Base-by-base conservation (phyloP, 2,888 invertebrate genomes). In the Hybos culiciformis region DNA sequence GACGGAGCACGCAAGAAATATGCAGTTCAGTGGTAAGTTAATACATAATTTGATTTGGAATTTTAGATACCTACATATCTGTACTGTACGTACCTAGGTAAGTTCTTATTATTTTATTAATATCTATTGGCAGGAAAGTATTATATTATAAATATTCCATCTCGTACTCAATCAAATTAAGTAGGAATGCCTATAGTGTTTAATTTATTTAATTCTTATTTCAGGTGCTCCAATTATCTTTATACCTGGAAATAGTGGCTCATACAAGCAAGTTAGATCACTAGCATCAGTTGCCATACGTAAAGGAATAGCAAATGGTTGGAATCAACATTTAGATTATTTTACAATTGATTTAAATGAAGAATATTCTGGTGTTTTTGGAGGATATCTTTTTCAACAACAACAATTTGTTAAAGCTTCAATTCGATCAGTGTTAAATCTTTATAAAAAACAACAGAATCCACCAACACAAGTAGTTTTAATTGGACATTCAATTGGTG, bases 401-500 rank as follows among this genome's bases (percentile, higher is more conserved):
- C 78, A 83, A 37, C 63, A 73, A 20, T 90, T 79, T 69, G 76
- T 82, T 23, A 73, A 77, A 37, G 66, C 72, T 37, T 80, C 82
- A 48, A 74, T 94, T 42, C 63, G 74, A 41, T 74, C 74, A 52
- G 82, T 94, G 55, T 67, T 90, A 44, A 71, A 74, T 41, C 66
- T 94, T 34, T 96, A 96, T 50, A 64, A 64, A 46, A 54, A 63
- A 51, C 54, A 68, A 46, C 67, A 69, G 11, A 61, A 66, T 42
- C 53, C 52, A 52, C 80, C 74, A 2, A 66, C 62, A 21, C 71
- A 74, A 37, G 77, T 97, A 14, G 73, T 93, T 37, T 61, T 97
- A 2, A 79, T 96, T 59, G 96, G 93, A 6, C 96, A 97, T 71
- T 97, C 96, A 8, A 92, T 96, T 88, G 92, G 92, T 50, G 92